Evolutionary conservation across 1,140 invertebrate species (phyloP), one percentile per base, ranked within the genome.

Genomic region (Lethocerus indicus): DNA sequence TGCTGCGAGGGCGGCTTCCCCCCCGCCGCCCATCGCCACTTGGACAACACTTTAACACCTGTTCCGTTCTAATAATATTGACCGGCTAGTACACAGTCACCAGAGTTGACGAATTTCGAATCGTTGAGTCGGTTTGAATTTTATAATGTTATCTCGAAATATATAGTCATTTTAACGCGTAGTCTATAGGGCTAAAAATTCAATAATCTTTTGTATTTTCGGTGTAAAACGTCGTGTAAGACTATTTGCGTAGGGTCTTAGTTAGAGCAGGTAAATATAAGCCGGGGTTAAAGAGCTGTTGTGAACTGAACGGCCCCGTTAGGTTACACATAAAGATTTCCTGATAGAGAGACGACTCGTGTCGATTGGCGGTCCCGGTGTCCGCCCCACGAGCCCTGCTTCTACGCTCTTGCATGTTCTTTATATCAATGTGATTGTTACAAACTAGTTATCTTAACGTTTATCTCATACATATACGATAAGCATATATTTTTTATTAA

Each of bases 401-500:
- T 54, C 39, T 48, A 48, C 39, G 41, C 54, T 53, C 41, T 51
- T 51, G 50, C 50, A 51, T 51, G 50, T 39, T 51, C 50, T 51
- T 51, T 47, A 46, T 51, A 51, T 56, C 37, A 53, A 45, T 56
- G 50, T 56, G 51, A 51, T 53, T 50, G 50, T 50, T 56, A 56
- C 46, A 25, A 51, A 50, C 49, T 51, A 51, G 50, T 20, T 47
- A 48, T 42, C 39, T 50, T 50, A 50, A 50, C 37, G n/a, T 49
- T 49, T 39, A 49, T 49, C 47, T 40, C 47, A 49, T 49, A 41
- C 42, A 29, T 47, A 47, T 47, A 2, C 36, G 24, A 44, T 28
- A 44, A 29, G 50, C 49, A 55, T 56, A 53, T 56, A 53, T 56
- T 53, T 53, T 56, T 53, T 53, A 56, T 51, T 51, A 56, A 52